Base-by-base conservation (phyloP, 2,888 invertebrate species). In the Chymomyza amoena region DNA sequence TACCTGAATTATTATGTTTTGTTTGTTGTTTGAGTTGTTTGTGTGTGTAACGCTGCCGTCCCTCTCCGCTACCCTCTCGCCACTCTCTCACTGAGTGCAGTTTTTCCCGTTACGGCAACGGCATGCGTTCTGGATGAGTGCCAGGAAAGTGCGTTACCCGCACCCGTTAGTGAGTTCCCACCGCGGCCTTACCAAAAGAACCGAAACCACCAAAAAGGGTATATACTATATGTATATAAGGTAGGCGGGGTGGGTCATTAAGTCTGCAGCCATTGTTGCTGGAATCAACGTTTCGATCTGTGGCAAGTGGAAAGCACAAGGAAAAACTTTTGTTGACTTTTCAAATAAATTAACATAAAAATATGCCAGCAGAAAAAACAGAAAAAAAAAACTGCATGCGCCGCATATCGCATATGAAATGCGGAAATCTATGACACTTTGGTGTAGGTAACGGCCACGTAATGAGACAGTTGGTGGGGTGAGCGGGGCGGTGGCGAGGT, bases 261-360 rank as follows among this genome's bases (percentile, higher is more conserved):
- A 74, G 75, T 74, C 71, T 66, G 75, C 69, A 70, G 70, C 36
- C 63, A 66, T 64, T 68, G 72, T 65, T 61, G 72, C 62, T 68
- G 66, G 66, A 79, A 77, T 66, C 79, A 69, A 79, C 83, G 80
- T 82, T 82, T 79, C 76, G 70, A 79, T 77, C 71, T 74, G 74
- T 73, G 66, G 57, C 79, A 81, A 81, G 76, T 45, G 13, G 13
- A 45, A 10, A 45, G 13, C 39, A 20, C n/a, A 15, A 16, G 20
- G 50, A 13, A 50, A 45, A 61, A 51, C 18, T 61, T 61, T 50
- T 61, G 51, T 75, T 73, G 75, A 60, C 15, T 60, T 60, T 77
- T 76, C 69, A 84, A 84, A 84, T 82, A 82, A 86, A 85, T 85
- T 85, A 87, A 81, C 84, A 85, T 85, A 81, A 87, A 86, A 86